A percentile compares a stretch with the other conserved stretches of the same genome.
Conservation (phyloP, 2,888 invertebrate species). For the Tenodera sinensis region DNA sequence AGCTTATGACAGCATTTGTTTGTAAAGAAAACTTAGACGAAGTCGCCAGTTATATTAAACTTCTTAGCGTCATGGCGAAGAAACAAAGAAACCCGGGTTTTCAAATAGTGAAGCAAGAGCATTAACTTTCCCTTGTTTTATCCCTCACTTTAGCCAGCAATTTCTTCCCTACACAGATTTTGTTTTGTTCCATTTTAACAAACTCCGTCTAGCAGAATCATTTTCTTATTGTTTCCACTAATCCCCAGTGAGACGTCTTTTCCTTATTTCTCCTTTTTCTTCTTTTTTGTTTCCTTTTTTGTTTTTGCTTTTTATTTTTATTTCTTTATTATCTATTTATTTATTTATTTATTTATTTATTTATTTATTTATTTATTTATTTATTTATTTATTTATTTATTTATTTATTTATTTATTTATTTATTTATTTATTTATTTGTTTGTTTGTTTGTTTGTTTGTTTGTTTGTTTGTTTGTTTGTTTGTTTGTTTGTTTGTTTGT, state of each 20-base stretch:
- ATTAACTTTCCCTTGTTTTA: neutral
- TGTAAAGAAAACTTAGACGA: neutral
- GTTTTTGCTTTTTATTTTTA: too few relatives aligned
- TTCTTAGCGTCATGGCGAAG: neutral
- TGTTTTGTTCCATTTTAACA: neutral
- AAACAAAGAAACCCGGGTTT: neutral
- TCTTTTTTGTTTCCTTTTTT: too few relatives aligned
- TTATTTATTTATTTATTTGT: too few relatives aligned
- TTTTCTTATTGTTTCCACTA: neutral
- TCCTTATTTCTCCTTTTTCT: too few relatives aligned
- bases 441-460: too few relatives aligned
- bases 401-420: too few relatives aligned
- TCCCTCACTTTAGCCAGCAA: neutral
- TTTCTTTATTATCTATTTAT: too few relatives aligned
- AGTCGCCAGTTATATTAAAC: neutral
- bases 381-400: too few relatives aligned
- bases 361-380: too few relatives aligned
- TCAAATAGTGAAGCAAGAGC: neutral
- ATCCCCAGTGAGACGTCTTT: neutral
- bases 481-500: too few relatives aligned
- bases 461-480: too few relatives aligned
- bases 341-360: too few relatives aligned
- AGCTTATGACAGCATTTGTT: neutral
- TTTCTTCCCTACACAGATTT: neutral
- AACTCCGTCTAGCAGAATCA: neutral